Evolutionary conservation across 2,113 vertebrate genomes (phyloP).

Genomic region (Smithornis capensis): DNA sequence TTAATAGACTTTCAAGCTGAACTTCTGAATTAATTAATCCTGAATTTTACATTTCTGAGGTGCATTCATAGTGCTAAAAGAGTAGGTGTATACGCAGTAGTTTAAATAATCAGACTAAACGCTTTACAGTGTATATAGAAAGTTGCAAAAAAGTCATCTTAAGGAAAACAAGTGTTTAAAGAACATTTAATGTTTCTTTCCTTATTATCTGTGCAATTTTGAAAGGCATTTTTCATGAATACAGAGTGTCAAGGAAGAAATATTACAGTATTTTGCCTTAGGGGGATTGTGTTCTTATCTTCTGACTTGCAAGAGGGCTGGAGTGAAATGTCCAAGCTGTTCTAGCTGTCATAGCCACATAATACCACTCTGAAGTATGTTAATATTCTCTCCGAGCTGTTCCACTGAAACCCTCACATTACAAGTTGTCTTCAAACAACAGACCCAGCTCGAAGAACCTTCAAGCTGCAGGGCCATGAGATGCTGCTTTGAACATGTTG

Average conservation of each 20-base stretch:
- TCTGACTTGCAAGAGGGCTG: background rate
- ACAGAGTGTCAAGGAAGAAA: background rate
- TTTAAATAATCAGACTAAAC: background rate
- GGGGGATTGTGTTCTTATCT: background rate
- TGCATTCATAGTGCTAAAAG: background rate
- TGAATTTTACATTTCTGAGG: background rate
- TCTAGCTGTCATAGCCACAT: background rate
- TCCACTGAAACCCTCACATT: background rate
- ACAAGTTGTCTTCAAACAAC: background rate
- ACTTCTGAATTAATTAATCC: background rate
- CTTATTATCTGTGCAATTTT: background rate
- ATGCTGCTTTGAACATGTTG: background rate
- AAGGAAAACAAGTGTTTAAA: background rate
- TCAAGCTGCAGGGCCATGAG: background rate
- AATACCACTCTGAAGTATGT: background rate
- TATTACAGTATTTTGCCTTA: background rate
- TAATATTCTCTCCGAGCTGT: background rate
- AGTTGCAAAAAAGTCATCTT: background rate
- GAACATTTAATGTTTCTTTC: background rate
- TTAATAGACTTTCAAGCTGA: background rate
- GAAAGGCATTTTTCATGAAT: background rate
- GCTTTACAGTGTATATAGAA: background rate
- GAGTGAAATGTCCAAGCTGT: constrained; percentile 46
- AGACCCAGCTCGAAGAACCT: background rate
- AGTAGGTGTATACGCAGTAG: background rate